Base-by-base conservation (phyloP, 1,140 invertebrate genomes). In the Mactra quadrangularis region DNA sequence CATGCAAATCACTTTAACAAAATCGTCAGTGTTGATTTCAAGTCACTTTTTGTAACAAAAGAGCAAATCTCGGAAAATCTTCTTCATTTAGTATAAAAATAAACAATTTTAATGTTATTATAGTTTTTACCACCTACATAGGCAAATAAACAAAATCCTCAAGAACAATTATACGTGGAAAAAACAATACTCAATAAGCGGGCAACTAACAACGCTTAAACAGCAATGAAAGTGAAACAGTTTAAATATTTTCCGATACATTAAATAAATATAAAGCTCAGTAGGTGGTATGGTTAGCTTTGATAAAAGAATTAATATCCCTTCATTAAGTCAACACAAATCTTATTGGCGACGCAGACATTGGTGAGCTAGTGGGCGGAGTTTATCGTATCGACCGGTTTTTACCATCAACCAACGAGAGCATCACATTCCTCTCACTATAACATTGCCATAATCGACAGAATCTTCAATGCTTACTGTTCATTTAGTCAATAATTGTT, bases 191-290 rank as follows among this genome's bases (percentile, higher is more conserved):
- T 50, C 64, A 22, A 38, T 9, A 29, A 68, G 25, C 45, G 1
- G 13, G 6, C 41, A 1, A 31, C 64, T 68, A 6, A 22, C 64
- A 68, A 19, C 25, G 47, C 41, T 27, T 50, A 47, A 68, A 68
- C 31, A 27, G 45, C 70, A 57, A 72, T 72, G 52, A 52, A 78
- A 78, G 76, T 68, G 76, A 78, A 78, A 68, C 6, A 4, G 27
- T 45, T 31, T 66, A 53, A 52, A 52, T 52, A 47, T 45, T 78
- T 66, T 78, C 45, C 57, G 52, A 68, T 78, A 78, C 50, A 78
- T 78, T 78, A 78, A 78, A 78, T 78, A 68, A 78, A 78, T 78
- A 78, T 25, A 47, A 25, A 27, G 25, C 41, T 68, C 41, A 22
- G 64, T 68, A 31, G 38, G 64, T 68, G 64, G 64, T 38, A n/a